These are phyloP conservation scores for Agrilus planipennis DNA, from an alignment of 1,140 invertebrate genomes.

Conservation along the genomic window DNA sequence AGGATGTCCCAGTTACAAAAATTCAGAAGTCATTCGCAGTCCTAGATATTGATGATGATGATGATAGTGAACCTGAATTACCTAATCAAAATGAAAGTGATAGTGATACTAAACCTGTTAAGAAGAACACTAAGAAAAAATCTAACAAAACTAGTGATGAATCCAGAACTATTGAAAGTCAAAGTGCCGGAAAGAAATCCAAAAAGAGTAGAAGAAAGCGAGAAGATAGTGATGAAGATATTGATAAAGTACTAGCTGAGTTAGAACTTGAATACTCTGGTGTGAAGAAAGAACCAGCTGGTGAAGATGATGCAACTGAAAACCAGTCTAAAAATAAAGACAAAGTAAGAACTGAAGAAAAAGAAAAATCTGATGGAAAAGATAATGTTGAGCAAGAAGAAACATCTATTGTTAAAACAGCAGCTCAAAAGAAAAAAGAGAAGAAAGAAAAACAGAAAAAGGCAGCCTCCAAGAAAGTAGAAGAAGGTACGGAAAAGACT, in stretches of 20 bases:
- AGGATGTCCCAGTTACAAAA: slow-evolving; percentile 21
- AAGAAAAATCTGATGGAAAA: slow-evolving; percentile 32
- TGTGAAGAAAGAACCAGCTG: slow-evolving; percentile 22
- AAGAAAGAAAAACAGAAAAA: slow-evolving; percentile 77
- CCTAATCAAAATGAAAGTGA: slow-evolving; percentile 33
- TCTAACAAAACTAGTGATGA: slow-evolving; percentile 39
- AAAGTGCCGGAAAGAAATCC: slow-evolving; percentile 44
- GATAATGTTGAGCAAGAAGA: slow-evolving; percentile 44
- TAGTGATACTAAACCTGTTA: slow-evolving; percentile 36
- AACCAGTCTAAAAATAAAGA: slow-evolving; percentile 21
- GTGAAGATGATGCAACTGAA: slow-evolving; percentile 22
- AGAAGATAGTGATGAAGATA: slow-evolving; percentile 71
- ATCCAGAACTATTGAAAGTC: slow-evolving; percentile 40
- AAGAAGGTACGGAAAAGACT: slow-evolving; percentile 28
- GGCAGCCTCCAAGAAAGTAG: slow-evolving; percentile 47
- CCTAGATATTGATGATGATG: slow-evolving; percentile 33
- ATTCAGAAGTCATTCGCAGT: slow-evolving; percentile 30
- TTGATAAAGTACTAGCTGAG: slow-evolving; percentile 74
- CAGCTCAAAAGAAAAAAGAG: slow-evolving; percentile 77
- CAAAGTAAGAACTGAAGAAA: slow-evolving; percentile 21
- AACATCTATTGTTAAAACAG: slow-evolving; percentile 59
- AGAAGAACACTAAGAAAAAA: slow-evolving; percentile 43
- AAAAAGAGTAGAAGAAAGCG: slow-evolving; percentile 61
- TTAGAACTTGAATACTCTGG: slow-evolving; percentile 66
- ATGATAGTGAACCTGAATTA: slow-evolving; percentile 5